Percentiles rank a stretch among this genome's conserved stretches.
phyloP scores from a whole-genome alignment of 2,888 invertebrate genomes.

The Lepidochitona cinerea region DNA sequence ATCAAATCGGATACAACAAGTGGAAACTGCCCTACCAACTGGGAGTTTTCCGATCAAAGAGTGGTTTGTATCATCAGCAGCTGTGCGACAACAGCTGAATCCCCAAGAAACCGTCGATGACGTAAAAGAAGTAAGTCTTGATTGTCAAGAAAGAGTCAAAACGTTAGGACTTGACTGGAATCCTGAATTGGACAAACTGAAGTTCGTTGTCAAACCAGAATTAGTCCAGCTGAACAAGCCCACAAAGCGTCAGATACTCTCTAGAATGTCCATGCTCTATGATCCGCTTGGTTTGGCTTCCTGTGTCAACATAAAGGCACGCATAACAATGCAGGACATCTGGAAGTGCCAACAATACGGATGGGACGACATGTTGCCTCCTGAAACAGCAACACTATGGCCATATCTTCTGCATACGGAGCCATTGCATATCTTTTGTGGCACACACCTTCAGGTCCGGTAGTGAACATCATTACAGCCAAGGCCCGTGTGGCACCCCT shows the following conservation, averaged over 20 bases:
- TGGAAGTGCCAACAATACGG: neutral
- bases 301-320: neutral
- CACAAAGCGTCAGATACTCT: too few relatives aligned
- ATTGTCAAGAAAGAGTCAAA: too few relatives aligned
- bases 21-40: neutral
- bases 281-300: too few relatives aligned
- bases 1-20: neutral
- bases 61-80: slow-evolving; percentile 2
- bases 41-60: slow-evolving; percentile 6
- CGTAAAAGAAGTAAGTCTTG: neutral
- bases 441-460: neutral
- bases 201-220: too few relatives aligned
- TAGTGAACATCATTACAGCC: neutral
- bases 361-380: neutral
- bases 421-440: neutral
- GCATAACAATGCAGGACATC: neutral
- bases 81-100: neutral
- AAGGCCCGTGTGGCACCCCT: slow-evolving; percentile 8
- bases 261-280: too few relatives aligned
- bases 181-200: too few relatives aligned
- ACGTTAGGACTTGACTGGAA: too few relatives aligned
- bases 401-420: neutral
- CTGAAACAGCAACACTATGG: neutral
- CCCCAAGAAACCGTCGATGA: neutral
- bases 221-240: too few relatives aligned